Percentiles rank a stretch among this genome's conserved stretches.
These are phyloP conservation scores for Bradypus variegatus DNA, from an alignment of 2,797 vertebrate genomes.

Conservation along the genomic window DNA sequence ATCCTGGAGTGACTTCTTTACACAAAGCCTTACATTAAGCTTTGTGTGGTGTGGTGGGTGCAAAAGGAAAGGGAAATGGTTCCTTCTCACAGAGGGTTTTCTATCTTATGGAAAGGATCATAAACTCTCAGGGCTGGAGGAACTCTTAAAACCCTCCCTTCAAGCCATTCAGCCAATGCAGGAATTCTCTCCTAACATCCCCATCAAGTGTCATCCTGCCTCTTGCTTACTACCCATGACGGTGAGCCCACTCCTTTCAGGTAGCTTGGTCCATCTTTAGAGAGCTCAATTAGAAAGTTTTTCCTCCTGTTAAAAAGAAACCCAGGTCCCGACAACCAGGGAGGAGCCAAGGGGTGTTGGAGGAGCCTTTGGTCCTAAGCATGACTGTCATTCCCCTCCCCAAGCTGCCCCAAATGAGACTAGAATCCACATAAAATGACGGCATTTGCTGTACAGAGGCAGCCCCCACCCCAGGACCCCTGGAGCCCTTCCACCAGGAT, in stretches of 20 bases:
- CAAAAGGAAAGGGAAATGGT: neutral
- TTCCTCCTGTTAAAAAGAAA: neutral
- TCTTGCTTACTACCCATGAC: neutral
- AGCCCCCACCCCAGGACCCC: no score
- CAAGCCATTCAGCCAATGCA: neutral
- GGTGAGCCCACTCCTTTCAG: neutral
- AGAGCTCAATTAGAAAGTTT: neutral
- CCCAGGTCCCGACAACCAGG: neutral
- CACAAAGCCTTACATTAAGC: no score
- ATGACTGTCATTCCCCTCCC: neutral
- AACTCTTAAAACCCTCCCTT: neutral
- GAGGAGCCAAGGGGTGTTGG: neutral
- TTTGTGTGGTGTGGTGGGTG: neutral
- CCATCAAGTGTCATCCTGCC: neutral
- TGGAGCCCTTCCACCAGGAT: neutral
- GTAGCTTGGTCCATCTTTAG: neutral
- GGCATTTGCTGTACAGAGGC: neutral
- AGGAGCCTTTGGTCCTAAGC: neutral
- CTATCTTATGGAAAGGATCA: neutral
- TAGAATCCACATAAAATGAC: neutral
- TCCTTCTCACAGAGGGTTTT: neutral
- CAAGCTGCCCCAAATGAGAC: neutral
- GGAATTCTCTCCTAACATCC: neutral
- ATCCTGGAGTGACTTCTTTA: neutral
- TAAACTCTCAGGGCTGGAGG: neutral